Evolutionary conservation across 1,140 invertebrate species (phyloP).

Genomic region (Calliopsis andreniformis): DNA sequence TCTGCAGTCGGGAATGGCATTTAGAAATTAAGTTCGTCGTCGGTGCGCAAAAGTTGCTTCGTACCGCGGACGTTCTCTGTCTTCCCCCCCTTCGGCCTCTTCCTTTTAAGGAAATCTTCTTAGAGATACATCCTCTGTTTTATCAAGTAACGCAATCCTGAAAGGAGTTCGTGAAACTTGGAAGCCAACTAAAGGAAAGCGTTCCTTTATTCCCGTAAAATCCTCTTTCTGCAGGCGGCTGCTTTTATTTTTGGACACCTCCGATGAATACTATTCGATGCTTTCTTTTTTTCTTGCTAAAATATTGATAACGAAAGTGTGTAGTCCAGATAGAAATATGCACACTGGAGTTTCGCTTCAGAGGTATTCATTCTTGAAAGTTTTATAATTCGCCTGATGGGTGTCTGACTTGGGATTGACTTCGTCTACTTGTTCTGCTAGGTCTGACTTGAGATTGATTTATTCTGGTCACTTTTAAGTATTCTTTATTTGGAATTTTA

Average conservation of each 20-base stretch:
- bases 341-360: too few relatives aligned
- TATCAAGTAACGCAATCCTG: slow-evolving; percentile 31
- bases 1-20: neutral
- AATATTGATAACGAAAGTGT: too few relatives aligned
- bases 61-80: slow-evolving; percentile 1
- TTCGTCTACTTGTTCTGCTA: too few relatives aligned
- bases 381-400: too few relatives aligned
- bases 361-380: too few relatives aligned
- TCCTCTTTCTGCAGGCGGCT: neutral
- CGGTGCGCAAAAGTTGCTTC: neutral
- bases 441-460: too few relatives aligned
- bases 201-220: neutral
- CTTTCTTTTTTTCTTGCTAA: too few relatives aligned
- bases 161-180: slow-evolving; percentile 11
- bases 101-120: slow-evolving; percentile 29
- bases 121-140: slow-evolving; percentile 9
- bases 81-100: neutral
- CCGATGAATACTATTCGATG: neutral
- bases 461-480: too few relatives aligned
- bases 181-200: neutral
- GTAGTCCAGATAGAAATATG: too few relatives aligned
- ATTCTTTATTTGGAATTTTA: too few relatives aligned
- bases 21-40: slow-evolving; percentile 27
- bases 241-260: slow-evolving; percentile 15
- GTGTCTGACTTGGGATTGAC: too few relatives aligned